Evolutionary conservation across 2,888 invertebrate genomes (phyloP).

Genomic region (Philhelius pedissequus): DNA sequence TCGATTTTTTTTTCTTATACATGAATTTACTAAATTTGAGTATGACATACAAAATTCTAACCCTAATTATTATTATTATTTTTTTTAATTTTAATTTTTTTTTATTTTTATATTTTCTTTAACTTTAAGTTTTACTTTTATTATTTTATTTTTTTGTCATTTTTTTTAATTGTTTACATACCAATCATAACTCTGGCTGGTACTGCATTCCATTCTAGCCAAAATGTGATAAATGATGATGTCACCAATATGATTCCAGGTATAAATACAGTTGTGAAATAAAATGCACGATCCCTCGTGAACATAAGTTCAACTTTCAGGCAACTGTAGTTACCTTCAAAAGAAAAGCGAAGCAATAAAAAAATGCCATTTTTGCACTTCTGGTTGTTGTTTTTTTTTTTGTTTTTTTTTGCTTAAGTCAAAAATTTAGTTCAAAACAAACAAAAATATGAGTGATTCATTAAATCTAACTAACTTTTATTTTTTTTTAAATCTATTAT

Average conservation of each 20-base stretch:
- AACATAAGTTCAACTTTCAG: slow-evolving; percentile 95
- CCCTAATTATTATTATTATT: too few relatives aligned
- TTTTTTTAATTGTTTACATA: slow-evolving; percentile 80
- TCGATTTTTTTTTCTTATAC: too few relatives aligned
- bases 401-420: slow-evolving; percentile 4
- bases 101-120: not conserved
- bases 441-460: not conserved
- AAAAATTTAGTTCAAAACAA: not conserved
- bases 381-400: slow-evolving; percentile 24
- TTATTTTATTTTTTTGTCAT: not conserved
- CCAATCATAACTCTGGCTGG: slow-evolving; percentile 98
- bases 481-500: not conserved
- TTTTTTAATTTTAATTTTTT: not conserved
- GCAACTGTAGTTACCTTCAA: slow-evolving; percentile 96
- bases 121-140: not conserved
- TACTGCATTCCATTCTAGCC: slow-evolving; percentile 98
- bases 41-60: too few relatives aligned
- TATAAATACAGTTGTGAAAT: slow-evolving; percentile 98
- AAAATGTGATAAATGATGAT: slow-evolving; percentile 97
- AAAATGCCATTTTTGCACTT: slow-evolving; percentile 39
- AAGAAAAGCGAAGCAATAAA: slow-evolving; percentile 71
- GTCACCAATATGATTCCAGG: slow-evolving; percentile 97
- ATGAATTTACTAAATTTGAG: too few relatives aligned
- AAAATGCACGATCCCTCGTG: slow-evolving; percentile 96
- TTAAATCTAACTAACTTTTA: not conserved